Evolutionary conservation across 2,888 invertebrate genomes (phyloP), one percentile per base, ranked within the genome.

Genomic region (Mylabris sibirica): DNA sequence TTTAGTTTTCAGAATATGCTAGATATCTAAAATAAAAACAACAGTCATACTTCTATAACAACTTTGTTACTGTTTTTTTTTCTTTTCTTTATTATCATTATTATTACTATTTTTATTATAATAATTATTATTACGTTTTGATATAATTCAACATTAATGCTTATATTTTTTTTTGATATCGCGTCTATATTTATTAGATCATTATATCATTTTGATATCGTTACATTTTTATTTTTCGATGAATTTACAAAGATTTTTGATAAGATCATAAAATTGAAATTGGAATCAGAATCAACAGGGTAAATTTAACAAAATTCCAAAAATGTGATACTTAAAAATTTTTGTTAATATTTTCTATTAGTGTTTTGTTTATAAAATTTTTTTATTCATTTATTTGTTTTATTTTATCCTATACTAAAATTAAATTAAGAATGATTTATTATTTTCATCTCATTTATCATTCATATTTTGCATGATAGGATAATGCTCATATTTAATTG

Each of bases 1-100:
- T 74, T 77, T 78, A 83, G 83, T 82, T 84, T 82, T 80, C 83
- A 81, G 81, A 83, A 78, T 73, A 82, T 83, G 80, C 80, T 83
- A 75, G 82, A 84, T 76, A 82, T 83, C 73, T 83, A 80, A 79
- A 65, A 72, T 65, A 44, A 68, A 49, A 6, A 57, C 26, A 26
- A 57, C 57, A 57, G 11, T 26, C 57, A 57, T 57, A 4, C 20
- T 49, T 26, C 26, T 57, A 26, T 24, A 26, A 57, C 17, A 60
- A 38, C 41, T 62, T 44, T 60, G 14, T 63, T 41, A 44, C 44
- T 63, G 5, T 14, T 22, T 24, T 22, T 63, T 44, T 44, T 63
- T 3, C 38, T 20, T 63, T 60, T 70, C 65, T 63, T 70, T 66
- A 63, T 68, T 72, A 69, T 69, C 69, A 73, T 67, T 64, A 63